Evolutionary conservation across 1,140 invertebrate species (phyloP).

Genomic region (Eupristina koningsbergeri): DNA sequence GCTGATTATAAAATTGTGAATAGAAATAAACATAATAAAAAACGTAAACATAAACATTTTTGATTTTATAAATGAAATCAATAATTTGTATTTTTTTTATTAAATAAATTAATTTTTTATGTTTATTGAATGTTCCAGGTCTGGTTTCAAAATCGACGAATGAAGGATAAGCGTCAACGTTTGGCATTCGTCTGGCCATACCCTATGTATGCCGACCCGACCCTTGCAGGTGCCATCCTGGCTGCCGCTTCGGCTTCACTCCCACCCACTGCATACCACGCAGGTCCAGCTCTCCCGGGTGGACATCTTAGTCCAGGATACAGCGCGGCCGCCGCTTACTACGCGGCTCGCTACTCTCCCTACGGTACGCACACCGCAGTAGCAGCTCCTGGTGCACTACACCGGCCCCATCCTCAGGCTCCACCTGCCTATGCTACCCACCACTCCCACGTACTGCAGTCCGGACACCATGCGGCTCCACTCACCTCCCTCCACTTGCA

Average conservation of each 20-base stretch:
- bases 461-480: conserved; percentile 38
- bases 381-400: conserved; percentile 33
- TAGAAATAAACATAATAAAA: too few relatives aligned
- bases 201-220: conserved; percentile 92
- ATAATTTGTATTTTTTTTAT: too few relatives aligned
- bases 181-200: conserved; percentile 96
- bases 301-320: conserved; percentile 55
- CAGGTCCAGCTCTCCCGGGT: conserved; percentile 68
- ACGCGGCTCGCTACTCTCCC: conserved; percentile 58
- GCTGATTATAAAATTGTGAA: too few relatives aligned
- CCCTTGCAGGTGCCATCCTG: conserved; percentile 83
- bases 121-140: conserved; percentile 78
- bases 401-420: conserved; percentile 41
- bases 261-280: conserved; percentile 70
- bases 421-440: conserved; percentile 45
- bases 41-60: too few relatives aligned
- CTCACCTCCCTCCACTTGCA: conserved; percentile 33
- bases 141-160: conserved; percentile 99
- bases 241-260: conserved; percentile 85
- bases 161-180: conserved; percentile 97
- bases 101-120: too few relatives aligned
- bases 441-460: conserved; percentile 32
- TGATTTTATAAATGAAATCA: too few relatives aligned
- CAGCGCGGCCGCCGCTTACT: conserved; percentile 56
- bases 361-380: conserved; percentile 49